Percentiles rank a stretch among this genome's conserved stretches.
These are phyloP conservation scores for Chydorus sphaericus DNA, from an alignment of 2,888 invertebrate species.

Conservation along the genomic window DNA sequence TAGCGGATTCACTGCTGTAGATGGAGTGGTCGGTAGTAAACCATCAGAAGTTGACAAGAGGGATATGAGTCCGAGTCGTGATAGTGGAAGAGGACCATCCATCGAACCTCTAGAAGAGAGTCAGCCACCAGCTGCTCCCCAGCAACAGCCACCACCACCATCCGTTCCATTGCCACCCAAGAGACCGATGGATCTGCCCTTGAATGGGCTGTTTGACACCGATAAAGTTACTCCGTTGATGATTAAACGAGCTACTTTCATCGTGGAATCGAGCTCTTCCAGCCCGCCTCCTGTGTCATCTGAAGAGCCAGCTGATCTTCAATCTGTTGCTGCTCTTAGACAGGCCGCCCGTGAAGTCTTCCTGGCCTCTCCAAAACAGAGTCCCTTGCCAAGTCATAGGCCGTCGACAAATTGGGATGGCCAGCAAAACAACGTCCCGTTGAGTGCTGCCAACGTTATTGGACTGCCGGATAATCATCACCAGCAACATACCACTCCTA, in stretches of 20 bases:
- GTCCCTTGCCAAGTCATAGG: background rate
- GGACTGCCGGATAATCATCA: background rate
- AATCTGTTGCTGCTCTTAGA: slow-evolving; percentile 6
- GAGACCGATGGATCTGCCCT: background rate
- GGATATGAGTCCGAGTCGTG: slow-evolving; percentile 14
- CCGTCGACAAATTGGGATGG: background rate
- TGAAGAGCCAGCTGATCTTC: background rate
- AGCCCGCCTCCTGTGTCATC: background rate
- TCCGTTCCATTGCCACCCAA: background rate
- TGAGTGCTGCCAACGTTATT: background rate
- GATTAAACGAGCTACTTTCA: slow-evolving; percentile 9
- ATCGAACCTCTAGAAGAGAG: slow-evolving; percentile 10
- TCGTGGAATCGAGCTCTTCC: background rate
- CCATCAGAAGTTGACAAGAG: background rate
- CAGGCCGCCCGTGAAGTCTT: slow-evolving; percentile 5
- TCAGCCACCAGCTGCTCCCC: background rate
- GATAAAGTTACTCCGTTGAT: background rate
- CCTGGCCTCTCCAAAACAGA: background rate
- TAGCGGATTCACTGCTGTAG: slow-evolving; percentile 1
- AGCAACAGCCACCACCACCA: background rate
- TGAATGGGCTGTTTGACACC: background rate
- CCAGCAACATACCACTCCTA: background rate
- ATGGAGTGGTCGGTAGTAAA: background rate
- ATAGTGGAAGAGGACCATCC: slow-evolving; percentile 12
- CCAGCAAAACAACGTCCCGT: background rate